These are phyloP conservation scores for Chaenocephalus aceratus DNA, from an alignment of 2,113 vertebrate species.

Conservation along the genomic window DNA sequence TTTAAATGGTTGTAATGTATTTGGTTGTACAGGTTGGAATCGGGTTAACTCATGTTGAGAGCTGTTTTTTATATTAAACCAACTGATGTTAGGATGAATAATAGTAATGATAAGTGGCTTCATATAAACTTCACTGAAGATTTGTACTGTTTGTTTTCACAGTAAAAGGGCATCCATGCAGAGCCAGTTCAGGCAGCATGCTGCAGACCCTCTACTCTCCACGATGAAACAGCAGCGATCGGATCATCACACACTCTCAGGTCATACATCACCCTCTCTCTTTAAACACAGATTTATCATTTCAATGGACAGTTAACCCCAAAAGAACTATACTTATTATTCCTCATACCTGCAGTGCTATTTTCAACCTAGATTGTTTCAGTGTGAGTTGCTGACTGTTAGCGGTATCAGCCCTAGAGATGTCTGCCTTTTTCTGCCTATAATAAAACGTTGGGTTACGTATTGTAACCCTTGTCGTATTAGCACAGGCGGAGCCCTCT, in stretches of 20 bases:
- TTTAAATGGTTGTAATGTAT: not conserved
- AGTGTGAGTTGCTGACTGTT: no score
- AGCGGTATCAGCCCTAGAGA: no score
- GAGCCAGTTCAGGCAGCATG: constrained; percentile 62
- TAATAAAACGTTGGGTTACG: no score
- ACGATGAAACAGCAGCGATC: constrained; percentile 82
- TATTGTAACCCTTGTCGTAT: no score
- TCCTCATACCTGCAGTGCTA: no score
- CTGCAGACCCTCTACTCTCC: constrained; percentile 73
- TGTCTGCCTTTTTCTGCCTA: no score
- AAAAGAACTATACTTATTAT: no score
- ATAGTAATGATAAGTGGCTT: constrained; percentile 15
- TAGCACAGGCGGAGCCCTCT: no score
- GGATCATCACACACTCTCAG: constrained; percentile 75
- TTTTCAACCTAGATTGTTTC: no score
- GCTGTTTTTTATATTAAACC: not conserved
- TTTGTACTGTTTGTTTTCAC: constrained; percentile 35
- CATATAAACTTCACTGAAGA: constrained; percentile 1
- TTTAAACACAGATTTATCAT: not conserved
- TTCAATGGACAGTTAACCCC: not conserved
- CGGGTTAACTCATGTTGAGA: not conserved
- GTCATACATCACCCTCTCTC: constrained; percentile 66
- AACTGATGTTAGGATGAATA: constrained; percentile 10
- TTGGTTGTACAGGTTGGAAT: not conserved
- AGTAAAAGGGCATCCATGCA: constrained; percentile 81